Evolutionary conservation across 1,140 invertebrate species (phyloP), one percentile per base, ranked within the genome.

Genomic region (Lanistes nyassanus): DNA sequence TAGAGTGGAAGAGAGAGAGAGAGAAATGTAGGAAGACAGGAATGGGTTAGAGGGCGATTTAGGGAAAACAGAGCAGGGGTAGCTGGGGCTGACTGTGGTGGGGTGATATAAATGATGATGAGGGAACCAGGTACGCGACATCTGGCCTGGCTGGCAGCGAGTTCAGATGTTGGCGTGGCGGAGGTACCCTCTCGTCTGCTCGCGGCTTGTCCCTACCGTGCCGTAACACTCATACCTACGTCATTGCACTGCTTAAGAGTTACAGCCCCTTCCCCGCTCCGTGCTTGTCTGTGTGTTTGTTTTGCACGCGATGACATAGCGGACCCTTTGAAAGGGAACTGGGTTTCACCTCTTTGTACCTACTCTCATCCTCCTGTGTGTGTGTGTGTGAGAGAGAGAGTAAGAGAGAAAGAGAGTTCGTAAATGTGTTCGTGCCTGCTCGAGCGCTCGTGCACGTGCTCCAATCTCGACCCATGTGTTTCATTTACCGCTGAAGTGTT

Each of bases 1-100:
- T 9, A 60, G 6, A 60, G 58, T 26, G 31, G 23, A 31, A 60
- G 58, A 60, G 58, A 60, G 58, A 60, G 58, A 60, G 58, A 60
- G 58, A 60, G 58, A 31, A 60, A 31, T 23, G 23, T 23, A 60
- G 58, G 58, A 31, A n/a, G 6, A 31, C 9, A 6, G 60, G 37
- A 23, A 6, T 34, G 58, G 58, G 58, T 23, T 9, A 6, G 6
- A 31, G 58, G 58, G 58, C n/a, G n/a, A 60, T 9, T 11, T 23
- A 60, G 6, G 23, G 7, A 60, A 31, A 9, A 31, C n/a, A 6
- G 7, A n/a, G 23, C n/a, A 9, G 58, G 23, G 23, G 23, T 23
- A 9, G 58, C n/a, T 26, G 58, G 58, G 31, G 58, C n/a, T 23
- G 58, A 31, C 6, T 23, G 23, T 7, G 58, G 23, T 9, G 58